Evolutionary conservation across 2,113 vertebrate species (phyloP), one percentile per base, ranked within the genome.

Genomic region (Laterallus jamaicensis): DNA sequence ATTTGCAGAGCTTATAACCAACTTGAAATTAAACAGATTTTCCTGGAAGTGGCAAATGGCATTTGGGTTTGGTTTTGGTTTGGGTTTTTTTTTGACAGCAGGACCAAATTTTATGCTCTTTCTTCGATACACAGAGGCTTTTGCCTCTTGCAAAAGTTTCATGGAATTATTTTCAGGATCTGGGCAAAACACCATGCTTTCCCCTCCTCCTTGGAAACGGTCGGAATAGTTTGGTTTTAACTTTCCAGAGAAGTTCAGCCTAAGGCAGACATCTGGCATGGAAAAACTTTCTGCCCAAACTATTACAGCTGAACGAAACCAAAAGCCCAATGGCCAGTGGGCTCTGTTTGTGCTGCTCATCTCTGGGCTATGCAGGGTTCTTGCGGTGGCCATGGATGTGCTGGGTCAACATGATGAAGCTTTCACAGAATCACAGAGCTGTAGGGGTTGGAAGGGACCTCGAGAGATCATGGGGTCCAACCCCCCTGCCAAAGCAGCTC

Each of bases 161-260:
- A 80, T 20, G 68, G 94, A 97, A 96, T 74, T 83, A 88, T 86
- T 90, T 92, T 73, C 50, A 85, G 92, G 88, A 77, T 39, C 59
- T 85, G 68, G 90, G 75, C 86, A 90, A 92, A 95, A 83, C 50
- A 63, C 37, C 74, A 37, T 54, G 68, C 85, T 95, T 96, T 86
- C 75, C 86, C 63, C 59, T 92, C 28, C 4, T 96, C 96, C 95
- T 90, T 94, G 88, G 94, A 96, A 96, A 94, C 63, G 67, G 86
- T 47, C 79, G 86, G 50, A 95, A 92, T 55, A 74, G 80, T 83
- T 82, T 50, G 82, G 92, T 52, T 54, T 71, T 90, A 90, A 74
- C 86, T 93, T 95, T 80, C 74, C 40, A 52, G 79, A 80, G 88
- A 93, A 86, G 67, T 92, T 80, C 67, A 92, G 90, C 94, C 96